Conservation (phyloP, 2,888 invertebrate genomes). For the Pyrgus malvae region DNA sequence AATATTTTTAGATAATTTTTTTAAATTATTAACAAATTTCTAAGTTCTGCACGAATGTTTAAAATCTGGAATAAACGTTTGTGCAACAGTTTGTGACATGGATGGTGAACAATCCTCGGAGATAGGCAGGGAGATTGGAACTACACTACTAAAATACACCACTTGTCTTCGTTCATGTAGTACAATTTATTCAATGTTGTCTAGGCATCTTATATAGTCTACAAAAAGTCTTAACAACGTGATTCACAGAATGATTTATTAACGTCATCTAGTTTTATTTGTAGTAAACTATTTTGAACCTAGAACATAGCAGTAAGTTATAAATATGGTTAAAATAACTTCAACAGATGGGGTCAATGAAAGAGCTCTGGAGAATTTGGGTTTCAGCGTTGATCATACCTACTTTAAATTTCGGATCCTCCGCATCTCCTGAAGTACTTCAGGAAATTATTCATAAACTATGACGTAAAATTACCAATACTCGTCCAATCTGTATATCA, state of each 20-base stretch:
- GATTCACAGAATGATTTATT: no score
- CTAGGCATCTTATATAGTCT: no score
- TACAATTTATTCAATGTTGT: no score
- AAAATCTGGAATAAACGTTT: background rate
- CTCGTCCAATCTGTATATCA: background rate
- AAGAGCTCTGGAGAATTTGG: background rate
- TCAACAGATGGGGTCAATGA: slow-evolving; percentile 3
- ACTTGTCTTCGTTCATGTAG: no score
- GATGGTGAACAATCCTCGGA: no score
- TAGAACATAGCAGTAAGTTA: no score
- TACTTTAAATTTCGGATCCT: slow-evolving; percentile 17
- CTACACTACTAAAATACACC: no score
- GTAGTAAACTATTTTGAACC: no score
- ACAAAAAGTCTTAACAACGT: no score
- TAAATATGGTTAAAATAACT: no score
- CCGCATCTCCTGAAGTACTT: slow-evolving; percentile 23
- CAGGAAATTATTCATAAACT: slow-evolving; percentile 15
- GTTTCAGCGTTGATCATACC: background rate
- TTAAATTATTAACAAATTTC: background rate
- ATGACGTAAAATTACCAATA: background rate
- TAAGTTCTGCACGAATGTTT: slow-evolving; percentile 15
- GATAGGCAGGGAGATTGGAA: no score
- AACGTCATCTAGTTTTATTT: no score
- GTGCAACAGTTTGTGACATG: slow-evolving; percentile 8
- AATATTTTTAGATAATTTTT: background rate